Percentiles rank a stretch among this genome's conserved stretches.
Conservation (phyloP, 2,888 invertebrate genomes). For the Coelopa pilipes region DNA sequence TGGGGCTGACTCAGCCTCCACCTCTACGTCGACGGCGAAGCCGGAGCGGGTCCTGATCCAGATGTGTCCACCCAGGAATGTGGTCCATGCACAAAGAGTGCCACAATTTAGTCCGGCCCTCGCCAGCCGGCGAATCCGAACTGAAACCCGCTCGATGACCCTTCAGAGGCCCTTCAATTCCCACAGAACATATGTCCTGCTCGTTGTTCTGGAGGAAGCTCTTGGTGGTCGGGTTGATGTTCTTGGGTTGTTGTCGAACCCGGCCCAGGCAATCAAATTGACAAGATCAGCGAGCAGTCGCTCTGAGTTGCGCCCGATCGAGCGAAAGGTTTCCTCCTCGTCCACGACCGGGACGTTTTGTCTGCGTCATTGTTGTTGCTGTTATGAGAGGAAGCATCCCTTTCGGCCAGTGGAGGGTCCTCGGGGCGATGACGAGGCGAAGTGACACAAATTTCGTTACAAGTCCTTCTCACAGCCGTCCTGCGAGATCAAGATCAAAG, state of each 20-base stretch:
- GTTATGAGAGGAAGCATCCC: too few relatives aligned
- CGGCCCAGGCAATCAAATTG: slow-evolving; percentile 32
- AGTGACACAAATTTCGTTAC: background rate
- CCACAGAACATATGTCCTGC: background rate
- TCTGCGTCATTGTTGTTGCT: too few relatives aligned
- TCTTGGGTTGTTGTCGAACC: background rate
- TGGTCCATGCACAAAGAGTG: too few relatives aligned
- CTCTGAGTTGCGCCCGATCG: slow-evolving; percentile 1
- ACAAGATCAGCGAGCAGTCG: slow-evolving; percentile 24
- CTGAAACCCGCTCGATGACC: background rate
- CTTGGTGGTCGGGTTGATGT: background rate
- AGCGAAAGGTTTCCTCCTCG: background rate
- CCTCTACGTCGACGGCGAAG: too few relatives aligned
- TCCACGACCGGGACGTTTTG: background rate
- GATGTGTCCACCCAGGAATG: background rate
- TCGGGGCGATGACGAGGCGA: background rate
- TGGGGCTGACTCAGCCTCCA: too few relatives aligned
- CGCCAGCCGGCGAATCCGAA: background rate
- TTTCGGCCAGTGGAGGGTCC: too few relatives aligned
- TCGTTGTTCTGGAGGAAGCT: background rate
- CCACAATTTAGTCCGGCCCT: background rate
- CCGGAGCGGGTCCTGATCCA: too few relatives aligned
- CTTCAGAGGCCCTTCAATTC: slow-evolving; percentile 15
- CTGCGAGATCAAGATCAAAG: too few relatives aligned
- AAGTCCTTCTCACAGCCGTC: background rate